Evolutionary conservation across 1,140 invertebrate species (phyloP).

Genomic region (Pissodes strobi): DNA sequence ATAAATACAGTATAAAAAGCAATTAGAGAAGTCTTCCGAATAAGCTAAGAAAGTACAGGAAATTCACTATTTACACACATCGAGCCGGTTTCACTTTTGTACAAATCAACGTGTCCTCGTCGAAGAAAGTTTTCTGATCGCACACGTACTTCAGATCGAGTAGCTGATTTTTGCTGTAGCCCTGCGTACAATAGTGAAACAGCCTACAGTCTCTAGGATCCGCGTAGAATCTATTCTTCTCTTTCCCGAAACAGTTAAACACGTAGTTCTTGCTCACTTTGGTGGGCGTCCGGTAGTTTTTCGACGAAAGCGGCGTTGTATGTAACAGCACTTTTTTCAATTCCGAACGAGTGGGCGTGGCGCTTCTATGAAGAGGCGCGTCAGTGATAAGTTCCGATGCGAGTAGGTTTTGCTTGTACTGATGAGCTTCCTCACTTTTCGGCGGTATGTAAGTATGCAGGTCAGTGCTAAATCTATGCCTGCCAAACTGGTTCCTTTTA

Average conservation of each 20-base stretch:
- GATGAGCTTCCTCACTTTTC: conserved; percentile 16
- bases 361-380: conserved; percentile 48
- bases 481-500: conserved; percentile 18
- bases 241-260: conserved; percentile 63
- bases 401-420: conserved; percentile 2
- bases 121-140: conserved; percentile 62
- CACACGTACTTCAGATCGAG: conserved; percentile 66
- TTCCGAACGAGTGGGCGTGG: conserved; percentile 40
- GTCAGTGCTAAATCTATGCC: conserved; percentile 43
- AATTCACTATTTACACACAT: conserved; percentile 46
- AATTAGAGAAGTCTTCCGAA: background rate
- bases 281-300: background rate
- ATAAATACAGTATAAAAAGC: background rate
- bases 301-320: conserved; percentile 46
- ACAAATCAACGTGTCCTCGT: conserved; percentile 62
- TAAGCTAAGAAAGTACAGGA: conserved; percentile 1
- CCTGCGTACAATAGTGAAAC: conserved; percentile 66
- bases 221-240: conserved; percentile 63
- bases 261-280: conserved; percentile 39
- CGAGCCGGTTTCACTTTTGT: conserved; percentile 49
- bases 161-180: conserved; percentile 61
- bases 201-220: conserved; percentile 63
- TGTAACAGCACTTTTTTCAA: conserved; percentile 35
- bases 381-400: conserved; percentile 39
- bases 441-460: conserved; percentile 17